Base-by-base conservation (phyloP, 2,888 invertebrate genomes). In the Pollenia angustigena region DNA sequence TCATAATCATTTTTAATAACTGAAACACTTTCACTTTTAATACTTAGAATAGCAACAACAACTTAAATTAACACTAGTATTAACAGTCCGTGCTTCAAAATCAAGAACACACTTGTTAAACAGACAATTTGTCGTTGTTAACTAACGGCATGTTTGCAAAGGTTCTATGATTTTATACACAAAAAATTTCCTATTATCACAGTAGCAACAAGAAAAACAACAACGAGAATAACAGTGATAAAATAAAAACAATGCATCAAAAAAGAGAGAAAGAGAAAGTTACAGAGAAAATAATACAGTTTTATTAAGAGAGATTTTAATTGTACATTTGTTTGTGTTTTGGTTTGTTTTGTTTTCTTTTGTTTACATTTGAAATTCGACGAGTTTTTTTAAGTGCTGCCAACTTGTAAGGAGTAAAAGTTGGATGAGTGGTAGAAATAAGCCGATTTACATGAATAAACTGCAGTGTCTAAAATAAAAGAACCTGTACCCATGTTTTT, bases 71-170 rank as follows among this genome's bases (percentile, higher is more conserved):
- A 18, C 62, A 52, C 48, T 40, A 68, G 14, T 48, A 40, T 7
- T n/a, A 12, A 23, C 40, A 23, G 2, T 46, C 44, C 76, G 44
- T 16, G 60, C 60, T 16, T 18, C 10, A 9, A 12, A 9, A 44
- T 32, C 6, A 32, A 32, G 32, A 71, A 56, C 1, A 52, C 48
- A 68, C 66, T 58, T 84, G 81, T 84, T 84, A 62, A 54, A 11
- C 68, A 46, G 50, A 11, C 76, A 78, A 72, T 54, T 32, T 48
- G 81, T 64, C 62, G 84, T 78, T 78, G 84, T 69, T 66, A 81
- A 87, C 87, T 87, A 81, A 85, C 84, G 74, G 69, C 64, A 71
- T 66, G 69, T 42, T 82, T 54, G 12, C 14, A 50, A 46, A 81
- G 32, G 58, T 69, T 60, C 42, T 18, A 58, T 23, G 78, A 78